phyloP scores from a whole-genome alignment of 2,888 invertebrate genomes.

The Archaeoteleia sp. region DNA sequence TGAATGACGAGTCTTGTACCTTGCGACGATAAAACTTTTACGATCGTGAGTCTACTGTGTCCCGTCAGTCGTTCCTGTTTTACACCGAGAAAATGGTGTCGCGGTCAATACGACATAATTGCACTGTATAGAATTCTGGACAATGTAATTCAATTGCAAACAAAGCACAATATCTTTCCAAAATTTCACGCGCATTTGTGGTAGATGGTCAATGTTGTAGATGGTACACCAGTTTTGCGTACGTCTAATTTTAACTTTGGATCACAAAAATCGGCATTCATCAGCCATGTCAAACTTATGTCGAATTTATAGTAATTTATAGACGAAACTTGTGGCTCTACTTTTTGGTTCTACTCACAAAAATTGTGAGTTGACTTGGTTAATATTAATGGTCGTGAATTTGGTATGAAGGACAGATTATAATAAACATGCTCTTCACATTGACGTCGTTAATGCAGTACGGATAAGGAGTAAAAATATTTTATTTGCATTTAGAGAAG shows the following conservation, averaged over 20 bases:
- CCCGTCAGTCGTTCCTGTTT: slow-evolving; percentile 39
- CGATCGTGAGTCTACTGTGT: slow-evolving; percentile 38
- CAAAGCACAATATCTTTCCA: slow-evolving; percentile 18
- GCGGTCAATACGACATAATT: slow-evolving; percentile 44
- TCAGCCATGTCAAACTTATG: too few relatives aligned
- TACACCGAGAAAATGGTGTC: slow-evolving; percentile 40
- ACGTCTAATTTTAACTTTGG: too few relatives aligned
- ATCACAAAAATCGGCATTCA: too few relatives aligned
- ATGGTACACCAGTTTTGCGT: too few relatives aligned
- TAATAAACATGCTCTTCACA: too few relatives aligned
- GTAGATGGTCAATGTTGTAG: too few relatives aligned
- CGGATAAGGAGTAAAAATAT: slow-evolving; percentile 6
- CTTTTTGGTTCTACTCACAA: too few relatives aligned
- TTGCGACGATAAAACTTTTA: slow-evolving; percentile 50
- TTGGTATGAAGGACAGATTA: too few relatives aligned
- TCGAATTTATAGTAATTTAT: too few relatives aligned
- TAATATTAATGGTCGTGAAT: too few relatives aligned
- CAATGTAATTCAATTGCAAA: slow-evolving; percentile 31
- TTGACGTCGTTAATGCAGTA: slow-evolving; percentile 3
- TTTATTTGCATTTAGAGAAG: slow-evolving; percentile 15
- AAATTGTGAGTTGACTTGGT: too few relatives aligned
- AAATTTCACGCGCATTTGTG: slow-evolving; percentile 1
- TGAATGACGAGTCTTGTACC: slow-evolving; percentile 48
- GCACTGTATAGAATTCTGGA: slow-evolving; percentile 20
- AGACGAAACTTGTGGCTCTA: too few relatives aligned